These are phyloP conservation scores for Palaemon carinicauda DNA, from an alignment of 1,140 invertebrate genomes.

Conservation along the genomic window DNA sequence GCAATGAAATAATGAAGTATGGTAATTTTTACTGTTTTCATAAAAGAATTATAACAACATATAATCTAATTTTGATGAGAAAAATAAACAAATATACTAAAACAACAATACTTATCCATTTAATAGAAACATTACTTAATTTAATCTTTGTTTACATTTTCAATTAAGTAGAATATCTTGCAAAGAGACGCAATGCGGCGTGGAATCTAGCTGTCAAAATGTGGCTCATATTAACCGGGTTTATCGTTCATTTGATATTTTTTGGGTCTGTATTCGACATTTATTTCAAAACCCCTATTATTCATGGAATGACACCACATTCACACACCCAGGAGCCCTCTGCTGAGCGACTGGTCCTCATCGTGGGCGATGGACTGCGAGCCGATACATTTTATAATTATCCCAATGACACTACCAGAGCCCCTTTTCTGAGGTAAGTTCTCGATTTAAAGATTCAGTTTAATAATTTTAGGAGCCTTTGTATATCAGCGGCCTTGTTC, in stretches of 20 bases:
- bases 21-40: too few relatives aligned
- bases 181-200: not conserved
- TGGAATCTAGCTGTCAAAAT: not conserved
- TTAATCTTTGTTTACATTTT: too few relatives aligned
- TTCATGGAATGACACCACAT: slow-evolving; percentile 67
- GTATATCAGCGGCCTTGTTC: too few relatives aligned
- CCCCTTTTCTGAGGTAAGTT: slow-evolving; percentile 27
- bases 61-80: too few relatives aligned
- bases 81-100: too few relatives aligned
- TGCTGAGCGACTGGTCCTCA: slow-evolving; percentile 82
- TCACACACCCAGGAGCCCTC: slow-evolving; percentile 66
- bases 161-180: not conserved
- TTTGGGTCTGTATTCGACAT: slow-evolving; percentile 74
- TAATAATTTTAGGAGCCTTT: not conserved
- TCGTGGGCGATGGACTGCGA: slow-evolving; percentile 85
- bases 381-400: slow-evolving; percentile 9
- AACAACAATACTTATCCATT: too few relatives aligned
- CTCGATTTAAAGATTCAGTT: too few relatives aligned
- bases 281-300: slow-evolving; percentile 72
- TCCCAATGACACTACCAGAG: slow-evolving; percentile 12
- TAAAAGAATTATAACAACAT: too few relatives aligned
- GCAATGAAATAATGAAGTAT: too few relatives aligned
- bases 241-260: slow-evolving; percentile 70
- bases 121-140: too few relatives aligned
- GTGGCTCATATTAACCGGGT: slow-evolving; percentile 60